Base-by-base conservation (phyloP, 2,888 invertebrate species). In the Amphipoea oculea region DNA sequence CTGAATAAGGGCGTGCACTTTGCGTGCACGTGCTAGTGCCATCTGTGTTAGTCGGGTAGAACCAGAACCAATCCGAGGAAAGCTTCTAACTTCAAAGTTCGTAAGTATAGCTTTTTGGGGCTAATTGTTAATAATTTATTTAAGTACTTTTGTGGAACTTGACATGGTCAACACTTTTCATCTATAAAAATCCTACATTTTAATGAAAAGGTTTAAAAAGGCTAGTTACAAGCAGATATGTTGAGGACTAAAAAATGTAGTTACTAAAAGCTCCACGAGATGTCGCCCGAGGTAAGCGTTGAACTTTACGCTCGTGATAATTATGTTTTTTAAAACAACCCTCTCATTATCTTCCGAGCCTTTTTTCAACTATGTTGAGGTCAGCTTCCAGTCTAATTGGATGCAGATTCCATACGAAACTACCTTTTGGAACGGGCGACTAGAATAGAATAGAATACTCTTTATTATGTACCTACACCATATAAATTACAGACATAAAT, bases 21-120 rank as follows among this genome's bases (percentile, higher is more conserved):
- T 5, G 14, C 0, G 17, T 51, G 40, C 0, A 20, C n/a, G 29
- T 7, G 17, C 6, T 54, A 84, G 36, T 11, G 82, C 66, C 85
- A 83, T 85, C 82, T 83, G 11, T 74, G 3, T 67, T 1, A 7
- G 5, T 0, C 12, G 3, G 0, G 5, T 4, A 14, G 45, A 36
- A 68, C 14, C 17, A 2, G 3, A 6, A 12, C 23, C 57, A 9
- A 54, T 4, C 0, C 4, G 9, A 65, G 1, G 17, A 36, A 73
- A 73, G 65, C 23, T 60, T 36, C 11, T 1, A 36, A 12, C 45
- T 42, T 0, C 0, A 51, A 36, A 75, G 81, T 75, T 79, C 45
- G 0, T 23, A 23, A 40, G 1, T 0, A n/a, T 4, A 40, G 84
- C 63, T 29, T 20, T 54, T 65, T 51, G 14, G 12, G 12, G 5